Evolutionary conservation across 2,797 vertebrate genomes (phyloP).

Genomic region (Ptychobarbus kaznakovi): DNA sequence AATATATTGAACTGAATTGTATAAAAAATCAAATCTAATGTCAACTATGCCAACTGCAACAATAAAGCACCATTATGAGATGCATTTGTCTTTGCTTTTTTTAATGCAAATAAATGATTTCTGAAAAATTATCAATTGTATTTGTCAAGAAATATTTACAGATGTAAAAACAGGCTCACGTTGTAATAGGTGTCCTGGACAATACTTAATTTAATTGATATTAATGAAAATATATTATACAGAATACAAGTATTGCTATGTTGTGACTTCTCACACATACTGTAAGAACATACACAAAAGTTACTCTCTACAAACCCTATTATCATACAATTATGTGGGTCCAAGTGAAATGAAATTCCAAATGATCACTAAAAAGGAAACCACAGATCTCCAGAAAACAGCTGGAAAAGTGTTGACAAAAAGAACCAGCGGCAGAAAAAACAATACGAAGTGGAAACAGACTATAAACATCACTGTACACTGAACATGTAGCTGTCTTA

Average conservation of each 20-base stretch:
- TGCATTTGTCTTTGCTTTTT: not conserved
- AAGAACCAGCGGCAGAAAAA: not conserved
- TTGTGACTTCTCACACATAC: not conserved
- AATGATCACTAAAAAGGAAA: not conserved
- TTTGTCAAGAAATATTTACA: constrained; percentile 44
- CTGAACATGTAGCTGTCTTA: not conserved
- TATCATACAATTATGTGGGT: not conserved
- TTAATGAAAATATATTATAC: not conserved
- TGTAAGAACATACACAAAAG: not conserved
- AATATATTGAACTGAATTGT: not conserved
- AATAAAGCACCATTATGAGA: constrained; percentile 14
- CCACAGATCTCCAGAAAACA: not conserved
- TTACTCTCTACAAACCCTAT: not conserved
- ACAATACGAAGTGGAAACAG: not conserved
- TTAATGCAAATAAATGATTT: constrained; percentile 6
- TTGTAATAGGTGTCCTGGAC: not conserved
- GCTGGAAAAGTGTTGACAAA: not conserved
- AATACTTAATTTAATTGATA: not conserved
- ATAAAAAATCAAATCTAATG: not conserved
- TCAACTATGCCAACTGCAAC: constrained; percentile 12
- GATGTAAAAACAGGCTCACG: not conserved
- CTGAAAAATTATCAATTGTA: constrained; percentile 22
- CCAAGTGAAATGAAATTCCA: not conserved
- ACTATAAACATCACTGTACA: not conserved
- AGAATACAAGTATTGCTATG: constrained; percentile 24